Conservation (phyloP, 1,140 invertebrate genomes). For the Pemphigus obesinymphae region DNA sequence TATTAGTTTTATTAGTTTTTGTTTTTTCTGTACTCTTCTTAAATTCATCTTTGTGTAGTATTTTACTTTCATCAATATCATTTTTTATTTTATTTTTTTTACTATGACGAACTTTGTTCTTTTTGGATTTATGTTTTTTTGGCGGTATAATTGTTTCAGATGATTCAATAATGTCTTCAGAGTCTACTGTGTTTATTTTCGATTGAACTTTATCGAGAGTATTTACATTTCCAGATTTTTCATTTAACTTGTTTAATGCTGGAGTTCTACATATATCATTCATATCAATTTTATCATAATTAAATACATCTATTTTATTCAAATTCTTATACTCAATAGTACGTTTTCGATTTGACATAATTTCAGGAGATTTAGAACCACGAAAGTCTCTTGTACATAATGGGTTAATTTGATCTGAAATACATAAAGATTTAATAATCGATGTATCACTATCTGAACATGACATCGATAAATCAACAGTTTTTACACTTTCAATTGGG, state of each 20-base stretch:
- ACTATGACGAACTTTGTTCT: not conserved
- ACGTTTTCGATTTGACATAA: not conserved
- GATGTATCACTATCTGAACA: not conserved
- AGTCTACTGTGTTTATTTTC: not conserved
- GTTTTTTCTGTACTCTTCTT: not conserved
- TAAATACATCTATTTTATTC: not conserved
- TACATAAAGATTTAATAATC: not conserved
- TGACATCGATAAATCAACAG: not conserved
- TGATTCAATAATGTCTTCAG: conserved; percentile 1
- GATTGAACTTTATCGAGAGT: not conserved
- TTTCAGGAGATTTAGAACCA: not conserved
- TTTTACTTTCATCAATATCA: not conserved
- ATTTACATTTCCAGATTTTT: not conserved
- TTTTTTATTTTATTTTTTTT: not conserved
- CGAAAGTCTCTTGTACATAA: not conserved
- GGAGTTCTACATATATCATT: not conserved
- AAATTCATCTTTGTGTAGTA: not conserved
- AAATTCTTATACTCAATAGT: not conserved
- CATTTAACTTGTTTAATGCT: not conserved
- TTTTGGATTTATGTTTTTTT: not conserved
- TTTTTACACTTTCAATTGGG: not conserved
- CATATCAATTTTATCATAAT: not conserved
- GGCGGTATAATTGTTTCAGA: not conserved
- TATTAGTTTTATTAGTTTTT: not conserved
- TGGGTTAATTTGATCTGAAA: not conserved